These are phyloP conservation scores for Dysmachus trigonus DNA, from an alignment of 2,888 invertebrate genomes.

Conservation along the genomic window DNA sequence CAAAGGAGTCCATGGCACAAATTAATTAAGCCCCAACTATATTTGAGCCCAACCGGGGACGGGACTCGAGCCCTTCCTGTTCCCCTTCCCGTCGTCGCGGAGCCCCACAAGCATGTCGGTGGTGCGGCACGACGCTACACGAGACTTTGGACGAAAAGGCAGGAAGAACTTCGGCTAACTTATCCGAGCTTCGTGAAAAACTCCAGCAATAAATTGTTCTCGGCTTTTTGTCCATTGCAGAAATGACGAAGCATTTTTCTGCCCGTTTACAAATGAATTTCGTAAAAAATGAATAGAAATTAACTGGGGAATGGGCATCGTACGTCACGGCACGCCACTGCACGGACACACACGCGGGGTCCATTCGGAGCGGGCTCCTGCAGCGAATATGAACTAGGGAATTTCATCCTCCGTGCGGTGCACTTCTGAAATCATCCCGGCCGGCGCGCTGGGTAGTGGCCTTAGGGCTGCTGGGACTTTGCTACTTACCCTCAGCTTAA, in stretches of 20 bases:
- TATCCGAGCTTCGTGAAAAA: slow-evolving; percentile 25
- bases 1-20: slow-evolving; percentile 27
- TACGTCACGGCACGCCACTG: background rate
- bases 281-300: slow-evolving; percentile 27
- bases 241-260: slow-evolving; percentile 29
- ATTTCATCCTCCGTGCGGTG: background rate
- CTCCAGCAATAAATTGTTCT: slow-evolving; percentile 15
- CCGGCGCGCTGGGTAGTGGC: background rate
- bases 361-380: background rate
- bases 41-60: background rate
- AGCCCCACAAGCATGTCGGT: background rate
- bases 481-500: background rate
- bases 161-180: slow-evolving; percentile 26
- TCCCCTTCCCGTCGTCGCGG: background rate
- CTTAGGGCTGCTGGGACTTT: background rate
- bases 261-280: slow-evolving; percentile 31
- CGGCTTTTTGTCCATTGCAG: slow-evolving; percentile 1
- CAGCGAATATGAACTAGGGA: background rate
- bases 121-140: no score
- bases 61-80: background rate
- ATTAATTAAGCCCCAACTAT: slow-evolving; percentile 26
- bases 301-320: background rate
- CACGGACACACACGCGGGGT: background rate
- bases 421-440: background rate
- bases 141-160: background rate